Base-by-base conservation (phyloP, 2,113 vertebrate species). In the Cheirogaleus medius region DNA sequence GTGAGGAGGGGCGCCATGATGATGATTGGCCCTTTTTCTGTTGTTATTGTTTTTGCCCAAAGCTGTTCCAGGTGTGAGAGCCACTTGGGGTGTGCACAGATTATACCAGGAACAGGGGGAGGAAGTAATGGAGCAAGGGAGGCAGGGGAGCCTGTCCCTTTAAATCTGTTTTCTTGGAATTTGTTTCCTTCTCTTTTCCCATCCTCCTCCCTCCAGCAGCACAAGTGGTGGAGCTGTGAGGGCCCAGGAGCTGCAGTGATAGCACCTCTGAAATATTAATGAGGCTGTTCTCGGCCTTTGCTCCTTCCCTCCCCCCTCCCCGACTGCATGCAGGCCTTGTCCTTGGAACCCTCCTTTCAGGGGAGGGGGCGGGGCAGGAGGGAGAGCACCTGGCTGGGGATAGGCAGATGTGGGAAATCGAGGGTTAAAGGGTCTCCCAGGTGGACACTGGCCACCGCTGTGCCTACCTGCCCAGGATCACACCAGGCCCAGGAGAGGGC, bases 201-300 rank as follows among this genome's bases (percentile, higher is more conserved):
- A 95, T 97, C 97, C 96, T 95, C 97, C 97, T 95, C 88, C 95
- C 81, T 95, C 87, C 68, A 89, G 82, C 74, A 87, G 96, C 91
- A 94, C 91, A 88, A 97, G 97, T 58, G 85, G 82, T 21, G 29
- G 97, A 83, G 86, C 95, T 58, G 82, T n/a, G 42, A 96, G 78
- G 93, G 89, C 96, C 90, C 95, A 83, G 69, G 87, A 96, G 96
- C 98, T 97, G 98, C 98, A 97, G 97, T 97, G 98, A 95, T 25
- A 39, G 90, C 1, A 81, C 96, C 96, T 97, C 97, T 97, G 97
- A 98, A 98, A 98, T 98, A 98, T 98, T 98, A 97, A 98, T 98
- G 96, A 98, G 97, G 94, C 73, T 83, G 87, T 81, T 97, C 94
- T 94, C 82, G n/a, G 91, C 94, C 94, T 88, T 18, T 5, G 90